A percentile compares a stretch with the other conserved stretches of the same genome.
Conservation (phyloP, 2,888 invertebrate genomes). For the Psylliodes chrysocephalus region DNA sequence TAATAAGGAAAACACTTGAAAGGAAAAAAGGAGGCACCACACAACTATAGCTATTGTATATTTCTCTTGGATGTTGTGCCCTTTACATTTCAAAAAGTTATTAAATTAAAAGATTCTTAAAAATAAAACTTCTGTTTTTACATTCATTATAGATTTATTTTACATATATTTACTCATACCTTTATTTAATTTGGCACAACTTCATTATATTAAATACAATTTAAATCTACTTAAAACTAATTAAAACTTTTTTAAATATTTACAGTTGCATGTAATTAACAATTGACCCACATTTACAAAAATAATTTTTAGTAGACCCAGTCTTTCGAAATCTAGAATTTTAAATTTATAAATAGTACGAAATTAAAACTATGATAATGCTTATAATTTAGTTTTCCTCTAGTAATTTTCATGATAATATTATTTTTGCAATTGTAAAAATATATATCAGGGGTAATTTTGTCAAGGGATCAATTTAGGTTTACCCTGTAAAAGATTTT, state of each 20-base stretch:
- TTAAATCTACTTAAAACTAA: slow-evolving; percentile 26
- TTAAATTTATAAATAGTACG: background rate
- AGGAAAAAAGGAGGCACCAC: no score
- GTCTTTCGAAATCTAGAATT: slow-evolving; percentile 31
- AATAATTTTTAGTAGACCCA: slow-evolving; percentile 32
- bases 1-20: no score
- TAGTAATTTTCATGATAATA: background rate
- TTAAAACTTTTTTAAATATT: slow-evolving; percentile 12
- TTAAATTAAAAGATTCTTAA: no score
- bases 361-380: background rate
- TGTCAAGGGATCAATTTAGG: no score
- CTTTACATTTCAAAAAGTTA: no score
- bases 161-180: slow-evolving; percentile 28
- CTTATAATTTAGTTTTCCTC: background rate
- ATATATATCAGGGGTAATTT: no score
- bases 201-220: slow-evolving; percentile 14
- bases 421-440: no score
- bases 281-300: slow-evolving; percentile 35
- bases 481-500: no score
- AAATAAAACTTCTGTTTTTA: background rate
- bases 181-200: slow-evolving; percentile 35
- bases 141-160: slow-evolving; percentile 26
- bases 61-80: no score
- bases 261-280: slow-evolving; percentile 23
- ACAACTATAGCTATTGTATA: no score